Conservation (phyloP, 2,113 vertebrate genomes). For the Ursus arctos region DNA sequence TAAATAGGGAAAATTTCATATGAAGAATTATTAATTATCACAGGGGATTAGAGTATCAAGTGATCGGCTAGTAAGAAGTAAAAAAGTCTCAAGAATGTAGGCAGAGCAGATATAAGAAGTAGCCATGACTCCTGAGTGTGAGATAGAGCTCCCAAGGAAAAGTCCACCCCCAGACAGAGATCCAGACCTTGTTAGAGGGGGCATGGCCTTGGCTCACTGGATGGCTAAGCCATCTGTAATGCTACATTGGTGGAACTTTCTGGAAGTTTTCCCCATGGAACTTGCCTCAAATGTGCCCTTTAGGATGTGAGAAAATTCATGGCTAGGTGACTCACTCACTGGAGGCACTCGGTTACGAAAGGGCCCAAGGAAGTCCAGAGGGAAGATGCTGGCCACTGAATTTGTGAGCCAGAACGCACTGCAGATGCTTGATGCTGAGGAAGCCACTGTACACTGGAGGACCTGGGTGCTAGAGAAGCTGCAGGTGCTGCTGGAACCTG, state of each 20-base stretch:
- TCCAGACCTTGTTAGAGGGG: background rate
- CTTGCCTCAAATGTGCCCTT: background rate
- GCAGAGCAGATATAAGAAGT: background rate
- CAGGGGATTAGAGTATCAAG: background rate
- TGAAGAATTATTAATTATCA: background rate
- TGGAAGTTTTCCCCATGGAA: background rate
- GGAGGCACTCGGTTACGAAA: background rate
- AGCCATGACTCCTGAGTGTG: rapidly evolving
- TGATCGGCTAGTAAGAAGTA: background rate
- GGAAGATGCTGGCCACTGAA: background rate
- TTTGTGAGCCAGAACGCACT: rapidly evolving
- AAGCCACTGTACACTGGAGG: background rate
- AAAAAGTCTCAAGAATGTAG: background rate
- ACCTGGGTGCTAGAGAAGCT: background rate
- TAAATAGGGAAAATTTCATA: constrained; percentile 15
- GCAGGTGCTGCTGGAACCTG: background rate
- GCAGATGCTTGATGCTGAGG: background rate
- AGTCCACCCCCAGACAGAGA: background rate
- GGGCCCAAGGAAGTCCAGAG: background rate
- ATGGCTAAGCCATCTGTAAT: background rate
- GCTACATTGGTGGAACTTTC: background rate
- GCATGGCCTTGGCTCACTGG: background rate
- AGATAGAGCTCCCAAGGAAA: background rate
- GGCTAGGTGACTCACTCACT: background rate
- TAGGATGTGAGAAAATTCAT: background rate